These are phyloP conservation scores for Philhelius pedissequus DNA, from an alignment of 2,888 invertebrate genomes.

Conservation along the genomic window DNA sequence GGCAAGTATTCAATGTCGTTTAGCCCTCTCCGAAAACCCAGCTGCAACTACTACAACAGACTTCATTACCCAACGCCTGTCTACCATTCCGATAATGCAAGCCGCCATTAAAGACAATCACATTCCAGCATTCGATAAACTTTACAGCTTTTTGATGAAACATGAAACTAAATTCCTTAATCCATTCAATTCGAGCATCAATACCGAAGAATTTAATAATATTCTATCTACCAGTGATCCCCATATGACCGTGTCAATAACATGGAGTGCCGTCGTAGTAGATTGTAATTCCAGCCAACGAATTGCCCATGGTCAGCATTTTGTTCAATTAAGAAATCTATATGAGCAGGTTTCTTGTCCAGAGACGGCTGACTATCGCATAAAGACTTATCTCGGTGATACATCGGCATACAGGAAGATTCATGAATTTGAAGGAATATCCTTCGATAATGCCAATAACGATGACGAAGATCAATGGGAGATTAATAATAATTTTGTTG, in stretches of 20 bases:
- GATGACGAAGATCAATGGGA: constrained; percentile 77
- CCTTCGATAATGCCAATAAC: constrained; percentile 70
- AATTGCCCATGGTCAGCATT: constrained; percentile 75
- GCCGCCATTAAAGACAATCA: constrained; percentile 70
- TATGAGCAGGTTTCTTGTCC: constrained; percentile 77
- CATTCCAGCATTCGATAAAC: constrained; percentile 72
- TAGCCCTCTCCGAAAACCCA: constrained; percentile 67
- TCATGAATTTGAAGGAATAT: constrained; percentile 68
- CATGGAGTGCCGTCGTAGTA: constrained; percentile 75
- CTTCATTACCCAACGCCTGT: constrained; percentile 70
- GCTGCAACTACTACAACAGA: constrained; percentile 38
- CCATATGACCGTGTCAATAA: constrained; percentile 76
- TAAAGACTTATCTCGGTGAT: constrained; percentile 70
- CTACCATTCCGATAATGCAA: constrained; percentile 73
- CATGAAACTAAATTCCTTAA: constrained; percentile 77
- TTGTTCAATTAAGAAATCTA: constrained; percentile 76
- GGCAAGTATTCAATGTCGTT: constrained; percentile 76
- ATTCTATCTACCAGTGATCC: constrained; percentile 74
- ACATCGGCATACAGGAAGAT: constrained; percentile 69
- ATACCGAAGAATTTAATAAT: constrained; percentile 77
- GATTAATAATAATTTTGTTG: constrained; percentile 75
- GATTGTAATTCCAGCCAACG: constrained; percentile 72
- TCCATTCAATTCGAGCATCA: constrained; percentile 71
- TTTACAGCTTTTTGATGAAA: constrained; percentile 76
- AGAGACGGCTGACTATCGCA: constrained; percentile 69